Evolutionary conservation across 2,888 invertebrate species (phyloP).

Genomic region (Ornithoptera alexandrae): DNA sequence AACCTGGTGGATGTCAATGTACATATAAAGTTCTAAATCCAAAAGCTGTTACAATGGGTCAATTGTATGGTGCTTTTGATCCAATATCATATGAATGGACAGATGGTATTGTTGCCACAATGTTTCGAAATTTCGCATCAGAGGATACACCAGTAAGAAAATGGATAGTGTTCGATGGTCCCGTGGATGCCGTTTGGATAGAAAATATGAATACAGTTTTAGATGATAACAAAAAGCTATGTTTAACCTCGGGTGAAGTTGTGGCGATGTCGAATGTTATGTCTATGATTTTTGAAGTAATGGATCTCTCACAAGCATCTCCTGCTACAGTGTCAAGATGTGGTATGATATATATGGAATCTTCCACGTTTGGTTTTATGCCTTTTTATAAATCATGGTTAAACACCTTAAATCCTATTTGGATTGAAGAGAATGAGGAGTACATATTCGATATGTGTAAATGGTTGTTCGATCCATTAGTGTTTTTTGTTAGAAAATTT

Average conservation of each 20-base stretch:
- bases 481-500: slow-evolving; percentile 85
- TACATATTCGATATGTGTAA: slow-evolving; percentile 82
- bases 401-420: slow-evolving; percentile 80
- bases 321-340: slow-evolving; percentile 94
- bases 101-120: slow-evolving; percentile 90
- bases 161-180: slow-evolving; percentile 96
- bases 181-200: slow-evolving; percentile 94
- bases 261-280: slow-evolving; percentile 89
- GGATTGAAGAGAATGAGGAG: slow-evolving; percentile 81
- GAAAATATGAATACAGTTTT: slow-evolving; percentile 94
- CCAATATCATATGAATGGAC: slow-evolving; percentile 95
- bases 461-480: slow-evolving; percentile 89
- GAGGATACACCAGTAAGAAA: slow-evolving; percentile 88
- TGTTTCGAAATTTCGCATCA: slow-evolving; percentile 87
- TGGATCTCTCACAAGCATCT: slow-evolving; percentile 90
- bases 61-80: slow-evolving; percentile 95
- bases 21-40: slow-evolving; percentile 92
- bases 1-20: slow-evolving; percentile 80
- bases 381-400: slow-evolving; percentile 92
- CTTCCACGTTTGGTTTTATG: slow-evolving; percentile 89
- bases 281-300: slow-evolving; percentile 94
- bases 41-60: slow-evolving; percentile 95
- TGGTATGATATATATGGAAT: slow-evolving; percentile 95
- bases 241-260: slow-evolving; percentile 92
- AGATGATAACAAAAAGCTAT: slow-evolving; percentile 93